A percentile compares a stretch with the other conserved stretches of the same genome.
phyloP scores from a whole-genome alignment of 2,113 vertebrate species.

The Micronycteris hirsuta region DNA sequence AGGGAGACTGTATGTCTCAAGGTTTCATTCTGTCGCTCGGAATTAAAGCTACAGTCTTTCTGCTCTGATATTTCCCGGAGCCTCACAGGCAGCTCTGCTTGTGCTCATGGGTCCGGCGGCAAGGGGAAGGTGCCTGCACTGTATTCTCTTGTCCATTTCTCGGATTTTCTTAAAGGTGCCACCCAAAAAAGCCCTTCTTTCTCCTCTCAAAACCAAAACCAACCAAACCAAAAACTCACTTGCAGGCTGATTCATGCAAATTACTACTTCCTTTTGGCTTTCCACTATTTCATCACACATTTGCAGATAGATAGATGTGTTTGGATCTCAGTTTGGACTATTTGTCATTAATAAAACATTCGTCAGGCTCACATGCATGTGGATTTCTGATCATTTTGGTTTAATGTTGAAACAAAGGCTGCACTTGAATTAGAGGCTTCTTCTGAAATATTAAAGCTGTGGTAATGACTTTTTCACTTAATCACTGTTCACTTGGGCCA shows the following conservation, averaged over 20 bases:
- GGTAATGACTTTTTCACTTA: conserved; percentile 48
- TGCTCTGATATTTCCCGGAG: neutral
- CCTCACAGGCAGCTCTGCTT: neutral
- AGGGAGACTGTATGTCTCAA: neutral
- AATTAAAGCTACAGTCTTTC: neutral
- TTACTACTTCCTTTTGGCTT: conserved; percentile 12
- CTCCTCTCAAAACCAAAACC: neutral
- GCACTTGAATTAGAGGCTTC: neutral
- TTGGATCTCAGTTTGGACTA: neutral
- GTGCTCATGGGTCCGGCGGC: neutral
- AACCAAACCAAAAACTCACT: neutral
- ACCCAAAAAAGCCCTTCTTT: neutral
- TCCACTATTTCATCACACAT: neutral
- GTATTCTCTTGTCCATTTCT: neutral
- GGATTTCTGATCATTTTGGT: conserved; percentile 33
- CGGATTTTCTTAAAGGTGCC: neutral
- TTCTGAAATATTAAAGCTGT: conserved; percentile 34
- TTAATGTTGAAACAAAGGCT: neutral
- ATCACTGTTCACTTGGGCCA: neutral
- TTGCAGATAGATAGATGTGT: conserved; percentile 24
- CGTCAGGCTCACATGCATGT: neutral
- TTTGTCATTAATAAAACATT: conserved; percentile 46
- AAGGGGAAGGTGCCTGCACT: neutral
- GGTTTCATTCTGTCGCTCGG: conserved; percentile 32
- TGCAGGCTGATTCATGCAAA: conserved; percentile 25